Percentiles rank a stretch among this genome's conserved stretches.
phyloP scores from a whole-genome alignment of 2,797 vertebrate species.

The Sphenopsis melanotis region DNA sequence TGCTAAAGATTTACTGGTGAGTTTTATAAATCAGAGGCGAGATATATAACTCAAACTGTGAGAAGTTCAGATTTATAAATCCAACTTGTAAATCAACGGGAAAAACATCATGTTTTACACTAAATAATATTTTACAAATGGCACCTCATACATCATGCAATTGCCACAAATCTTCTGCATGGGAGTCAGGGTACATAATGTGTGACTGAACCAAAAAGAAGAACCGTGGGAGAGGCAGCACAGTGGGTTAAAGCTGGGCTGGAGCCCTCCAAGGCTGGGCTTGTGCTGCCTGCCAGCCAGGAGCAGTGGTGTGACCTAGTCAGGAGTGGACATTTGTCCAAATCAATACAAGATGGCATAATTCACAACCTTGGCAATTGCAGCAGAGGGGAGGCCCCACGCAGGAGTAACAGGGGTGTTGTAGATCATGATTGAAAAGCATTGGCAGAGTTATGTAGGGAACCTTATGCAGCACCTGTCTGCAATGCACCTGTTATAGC shows the following conservation, averaged over 20 bases:
- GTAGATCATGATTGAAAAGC: conserved; percentile 44
- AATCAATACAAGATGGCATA: background rate
- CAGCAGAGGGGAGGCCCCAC: conserved; percentile 2
- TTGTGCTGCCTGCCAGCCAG: background rate
- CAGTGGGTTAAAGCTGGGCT: background rate
- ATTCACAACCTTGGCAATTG: conserved; percentile 32
- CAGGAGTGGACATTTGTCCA: conserved; percentile 44
- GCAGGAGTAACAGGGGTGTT: conserved; percentile 17
- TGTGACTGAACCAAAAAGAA: conserved; percentile 53
- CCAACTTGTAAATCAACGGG: conserved; percentile 81
- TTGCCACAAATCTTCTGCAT: conserved; percentile 77
- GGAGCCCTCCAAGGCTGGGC: background rate
- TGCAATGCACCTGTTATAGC: conserved; percentile 53
- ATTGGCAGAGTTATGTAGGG: conserved; percentile 8
- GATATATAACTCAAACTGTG: conserved; percentile 78
- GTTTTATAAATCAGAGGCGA: conserved; percentile 84
- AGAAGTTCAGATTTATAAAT: conserved; percentile 83
- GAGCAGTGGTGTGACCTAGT: background rate
- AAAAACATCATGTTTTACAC: conserved; percentile 81
- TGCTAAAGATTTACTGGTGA: conserved; percentile 79
- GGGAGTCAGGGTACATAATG: conserved; percentile 70
- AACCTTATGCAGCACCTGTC: conserved; percentile 47
- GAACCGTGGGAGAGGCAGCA: conserved; percentile 13
- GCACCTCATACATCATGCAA: conserved; percentile 76
- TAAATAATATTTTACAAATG: conserved; percentile 83